Base-by-base conservation (phyloP, 2,113 vertebrate genomes). In the Procavia capensis region DNA sequence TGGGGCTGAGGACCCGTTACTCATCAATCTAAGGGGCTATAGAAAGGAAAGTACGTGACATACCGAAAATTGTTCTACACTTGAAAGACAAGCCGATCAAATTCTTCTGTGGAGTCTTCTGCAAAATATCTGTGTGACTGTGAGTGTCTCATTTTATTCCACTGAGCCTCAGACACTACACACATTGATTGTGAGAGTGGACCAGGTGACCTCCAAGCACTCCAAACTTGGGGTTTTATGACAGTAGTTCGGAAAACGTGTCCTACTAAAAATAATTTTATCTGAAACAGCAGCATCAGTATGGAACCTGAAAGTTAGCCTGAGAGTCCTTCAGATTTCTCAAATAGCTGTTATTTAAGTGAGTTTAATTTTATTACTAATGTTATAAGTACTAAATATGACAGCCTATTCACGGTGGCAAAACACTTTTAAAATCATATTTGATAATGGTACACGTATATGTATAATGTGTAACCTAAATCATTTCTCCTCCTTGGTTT, bases 331-430 rank as follows among this genome's bases (percentile, higher is more conserved):
- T 24, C 29, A 4, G 0, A 31, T 29, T 84, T 47, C 47, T 36
- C 39, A 22, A 4, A 25, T 54, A 50, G 20, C 31, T 41, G n/a
- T n/a, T n/a, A n/a, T n/a, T n/a, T n/a, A n/a, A n/a, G n/a, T n/a
- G n/a, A n/a, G n/a, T n/a, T n/a, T n/a, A n/a, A n/a, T n/a, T 31
- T 31, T 27, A 13, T 24, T 1, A 34, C 16, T n/a, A n/a, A n/a
- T n/a, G 6, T 11, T n/a, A 14, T 45, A 7, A 4, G 20, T 25
- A 0, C 59, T 17, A 2, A 24, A n/a, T 19, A 1, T 13, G 3
- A 8, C 19, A 47, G 41, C 8, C 11, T n/a, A 19, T 3, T 2
- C 19, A 29, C 36, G 31, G 17, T n/a, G 19, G 13, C 9, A 14
- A 22, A 14, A 45, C 14, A 34, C 50, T 41, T 24, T 25, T 80